Base-by-base conservation (phyloP, 1,140 invertebrate species). In the Trichoplusia ni region DNA sequence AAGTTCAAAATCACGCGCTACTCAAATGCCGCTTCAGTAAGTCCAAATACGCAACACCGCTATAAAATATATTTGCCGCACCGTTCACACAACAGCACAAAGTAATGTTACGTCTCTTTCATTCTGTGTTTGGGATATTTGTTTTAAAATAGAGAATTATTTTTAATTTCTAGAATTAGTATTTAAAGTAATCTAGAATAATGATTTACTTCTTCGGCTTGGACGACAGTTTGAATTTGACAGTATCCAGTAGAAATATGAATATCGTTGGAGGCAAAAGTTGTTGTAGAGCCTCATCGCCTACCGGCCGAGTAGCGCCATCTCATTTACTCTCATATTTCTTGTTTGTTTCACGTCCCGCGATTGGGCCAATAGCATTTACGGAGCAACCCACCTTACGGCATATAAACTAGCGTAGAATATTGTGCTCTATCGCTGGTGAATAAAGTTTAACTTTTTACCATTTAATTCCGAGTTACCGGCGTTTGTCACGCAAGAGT, bases 401-500 rank as follows among this genome's bases (percentile, higher is more conserved):
- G 75, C 71, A 75, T 71, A 85, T 84, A 85, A 88, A 89, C 79
- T 83, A 82, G 72, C 67, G 73, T 65, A 46, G 75, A 83, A 90
- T 86, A 85, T 75, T 89, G 81, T 80, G 79, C 84, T 79, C 80
- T 90, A 89, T 80, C 63, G 73, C 87, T 75, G 80, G 67, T 47
- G 60, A 73, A 90, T 88, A 90, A 86, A 87, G 84, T 86, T 86
- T 86, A 88, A 88, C 84, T 87, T 82, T 87, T 86, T 81, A 82
- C 61, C 75, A 83, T 88, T 77, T 84, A 87, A 87, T 79, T 81
- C 72, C 68, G 78, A 82, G 79, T 83, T 86, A 83, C 79, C 84
- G 80, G 82, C 87, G 84, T 88, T 90, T 88, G 82, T 90, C 83
- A 90, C 75, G 87, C 84, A 85, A 88, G 84, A 82, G 87, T 88